phyloP scores from a whole-genome alignment of 2,113 vertebrate genomes.

The Uropsilus gracilis region DNA sequence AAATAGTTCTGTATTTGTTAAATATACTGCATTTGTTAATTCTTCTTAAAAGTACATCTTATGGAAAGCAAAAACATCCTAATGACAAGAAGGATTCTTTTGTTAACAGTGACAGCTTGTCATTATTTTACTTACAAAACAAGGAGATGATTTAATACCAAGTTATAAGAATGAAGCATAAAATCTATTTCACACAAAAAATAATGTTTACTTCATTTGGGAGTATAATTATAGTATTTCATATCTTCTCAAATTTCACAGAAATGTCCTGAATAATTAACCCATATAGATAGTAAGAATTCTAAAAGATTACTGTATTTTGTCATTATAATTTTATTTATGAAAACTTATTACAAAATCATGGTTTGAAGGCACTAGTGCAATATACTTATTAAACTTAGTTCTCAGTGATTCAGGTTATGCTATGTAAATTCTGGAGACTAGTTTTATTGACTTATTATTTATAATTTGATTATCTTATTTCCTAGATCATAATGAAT shows the following conservation, averaged over 20 bases:
- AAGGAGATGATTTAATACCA: slow-evolving; percentile 22
- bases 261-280: slow-evolving; percentile 53
- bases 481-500: slow-evolving; percentile 34
- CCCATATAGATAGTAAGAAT: slow-evolving; percentile 32
- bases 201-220: slow-evolving; percentile 54
- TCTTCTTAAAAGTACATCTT: slow-evolving; percentile 16
- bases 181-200: slow-evolving; percentile 55
- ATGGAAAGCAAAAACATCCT: slow-evolving; percentile 33
- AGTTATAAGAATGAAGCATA: slow-evolving; percentile 41
- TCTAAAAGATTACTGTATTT: slow-evolving; percentile 45
- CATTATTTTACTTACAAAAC: slow-evolving; percentile 66
- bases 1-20: slow-evolving; percentile 34
- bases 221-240: slow-evolving; percentile 66
- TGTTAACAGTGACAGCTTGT: slow-evolving; percentile 51
- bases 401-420: background rate
- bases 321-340: slow-evolving; percentile 42
- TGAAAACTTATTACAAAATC: slow-evolving; percentile 43
- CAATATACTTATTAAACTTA: background rate
- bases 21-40: slow-evolving; percentile 10
- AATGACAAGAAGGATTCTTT: slow-evolving; percentile 42
- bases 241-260: slow-evolving; percentile 49
- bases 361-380: background rate
- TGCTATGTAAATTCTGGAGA: background rate
- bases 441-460: background rate
- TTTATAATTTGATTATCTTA: slow-evolving; percentile 48